Base-by-base conservation (phyloP, 2,888 invertebrate species). In the Smittia aterrima region DNA sequence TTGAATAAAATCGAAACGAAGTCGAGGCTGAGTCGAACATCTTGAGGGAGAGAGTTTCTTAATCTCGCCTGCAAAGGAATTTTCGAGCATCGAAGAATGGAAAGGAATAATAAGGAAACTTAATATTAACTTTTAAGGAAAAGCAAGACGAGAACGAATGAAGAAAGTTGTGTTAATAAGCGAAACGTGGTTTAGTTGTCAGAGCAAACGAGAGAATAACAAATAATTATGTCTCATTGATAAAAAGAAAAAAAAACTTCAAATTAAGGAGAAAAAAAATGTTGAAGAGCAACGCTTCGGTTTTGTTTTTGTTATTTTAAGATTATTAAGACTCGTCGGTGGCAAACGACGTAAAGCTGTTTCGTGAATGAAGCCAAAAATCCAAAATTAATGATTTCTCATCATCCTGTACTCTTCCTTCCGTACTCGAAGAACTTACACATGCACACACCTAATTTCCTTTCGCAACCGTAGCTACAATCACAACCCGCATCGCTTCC, bases 181-280 rank as follows among this genome's bases (percentile, higher is more conserved):
- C 32, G 58, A 71, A 72, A 72, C 40, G 62, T 72, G 72, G 72
- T 72, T 32, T 72, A 72, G 58, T 62, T 72, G 72, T 62, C 16
- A 22, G 38, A 40, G 20, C 16, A 58, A 40, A 62, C n/a, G 58
- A 72, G 54, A 18, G 64, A 16, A 25, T 20, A 72, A 72, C 27
- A 54, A 70, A 54, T 70, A 70, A 54, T 70, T 70, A 70, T 70
- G 68, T 54, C 70, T 70, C 41, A 58, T 54, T 70, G 72, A 72
- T 62, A 27, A 72, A 72, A 40, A 72, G 25, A 58, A 40, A 27
- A 22, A 62, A 70, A 67, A 40, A 68, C 16, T 68, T 47, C 41
- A 68, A 68, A 68, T 68, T 71, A 20, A 71, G 18, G 47, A 13
- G 53, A 71, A 71, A 68, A 24, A 16, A 47, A 47, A 47, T 47